Conservation (phyloP, 92 coral and sea anemone genomes). For the Plumapathes pennacea region DNA sequence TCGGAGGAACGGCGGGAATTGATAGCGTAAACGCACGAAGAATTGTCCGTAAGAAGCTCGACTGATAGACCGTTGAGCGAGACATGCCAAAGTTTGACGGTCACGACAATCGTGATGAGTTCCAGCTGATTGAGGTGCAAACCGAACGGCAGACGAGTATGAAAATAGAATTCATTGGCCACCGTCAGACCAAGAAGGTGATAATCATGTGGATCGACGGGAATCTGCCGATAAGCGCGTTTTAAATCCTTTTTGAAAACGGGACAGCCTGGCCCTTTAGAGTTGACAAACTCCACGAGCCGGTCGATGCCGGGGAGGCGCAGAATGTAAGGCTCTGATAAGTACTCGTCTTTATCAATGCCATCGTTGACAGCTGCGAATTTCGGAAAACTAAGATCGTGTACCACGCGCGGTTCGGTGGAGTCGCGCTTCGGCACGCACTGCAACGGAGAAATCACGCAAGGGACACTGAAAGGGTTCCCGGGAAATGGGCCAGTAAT, state of each 20-base stretch:
- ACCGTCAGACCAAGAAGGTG: too few relatives aligned
- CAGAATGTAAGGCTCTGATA: slow-evolving; percentile 23
- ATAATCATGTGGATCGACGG: slow-evolving; percentile 38
- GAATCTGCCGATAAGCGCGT: slow-evolving; percentile 31
- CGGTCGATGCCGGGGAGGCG: slow-evolving; percentile 38
- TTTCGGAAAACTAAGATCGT: slow-evolving; percentile 37
- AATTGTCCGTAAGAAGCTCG: too few relatives aligned
- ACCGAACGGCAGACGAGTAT: too few relatives aligned
- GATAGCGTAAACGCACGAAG: too few relatives aligned
- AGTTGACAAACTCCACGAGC: slow-evolving; percentile 31
- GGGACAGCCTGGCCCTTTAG: slow-evolving; percentile 32
- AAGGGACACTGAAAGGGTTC: slow-evolving; percentile 23
- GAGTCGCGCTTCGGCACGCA: slow-evolving; percentile 44
- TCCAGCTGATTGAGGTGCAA: too few relatives aligned
- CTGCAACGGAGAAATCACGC: slow-evolving; percentile 24
- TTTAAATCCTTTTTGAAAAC: slow-evolving; percentile 36
- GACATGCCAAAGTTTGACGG: too few relatives aligned
- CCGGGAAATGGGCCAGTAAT: slow-evolving; percentile 19
- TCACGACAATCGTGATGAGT: too few relatives aligned
- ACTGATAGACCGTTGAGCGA: too few relatives aligned
- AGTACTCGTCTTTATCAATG: slow-evolving; percentile 26
- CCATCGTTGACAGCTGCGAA: slow-evolving; percentile 40
- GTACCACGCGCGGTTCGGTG: slow-evolving; percentile 37
- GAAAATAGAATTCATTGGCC: too few relatives aligned
- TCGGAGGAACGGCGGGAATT: too few relatives aligned